A percentile compares a stretch with the other conserved stretches of the same genome.
Evolutionary conservation across 2,888 invertebrate species (phyloP).

Genomic region (Zelleria hepariella): DNA sequence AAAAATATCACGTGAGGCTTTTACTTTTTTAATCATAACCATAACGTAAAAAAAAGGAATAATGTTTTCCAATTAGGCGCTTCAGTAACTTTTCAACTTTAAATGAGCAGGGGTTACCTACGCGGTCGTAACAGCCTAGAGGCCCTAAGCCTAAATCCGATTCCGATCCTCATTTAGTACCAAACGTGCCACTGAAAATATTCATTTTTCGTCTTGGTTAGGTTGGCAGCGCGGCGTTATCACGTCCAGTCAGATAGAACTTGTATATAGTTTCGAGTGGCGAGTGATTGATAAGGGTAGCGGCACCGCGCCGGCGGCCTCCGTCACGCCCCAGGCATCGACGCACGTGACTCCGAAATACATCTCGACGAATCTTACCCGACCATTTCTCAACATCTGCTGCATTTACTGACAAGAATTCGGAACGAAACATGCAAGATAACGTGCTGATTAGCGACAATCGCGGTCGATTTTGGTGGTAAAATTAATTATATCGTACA

Average conservation of each 20-base stretch:
- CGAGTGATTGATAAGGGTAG: slow-evolving; percentile 48
- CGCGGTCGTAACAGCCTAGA: background rate
- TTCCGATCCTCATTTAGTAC: background rate
- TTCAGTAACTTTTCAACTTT: background rate
- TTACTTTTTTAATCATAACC: background rate
- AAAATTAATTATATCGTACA: no score
- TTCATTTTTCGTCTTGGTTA: background rate
- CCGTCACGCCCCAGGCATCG: slow-evolving; percentile 25
- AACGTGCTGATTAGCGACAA: no score
- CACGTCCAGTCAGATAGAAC: slow-evolving; percentile 29
- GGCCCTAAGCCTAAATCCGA: background rate
- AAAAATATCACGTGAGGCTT: background rate
- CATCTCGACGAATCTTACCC: slow-evolving; percentile 34
- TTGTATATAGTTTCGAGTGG: slow-evolving; percentile 34
- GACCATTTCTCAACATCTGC: slow-evolving; percentile 35
- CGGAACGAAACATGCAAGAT: no score
- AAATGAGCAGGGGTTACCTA: background rate
- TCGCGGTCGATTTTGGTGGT: no score
- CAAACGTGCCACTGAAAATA: background rate
- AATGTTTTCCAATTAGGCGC: background rate
- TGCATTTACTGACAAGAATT: slow-evolving; percentile 2
- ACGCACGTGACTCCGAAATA: slow-evolving; percentile 26
- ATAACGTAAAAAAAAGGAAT: background rate
- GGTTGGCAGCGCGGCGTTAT: slow-evolving; percentile 9
- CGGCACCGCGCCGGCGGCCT: slow-evolving; percentile 14